Base-by-base conservation (phyloP, 2,113 vertebrate genomes). In the Atractosteus spatula region DNA sequence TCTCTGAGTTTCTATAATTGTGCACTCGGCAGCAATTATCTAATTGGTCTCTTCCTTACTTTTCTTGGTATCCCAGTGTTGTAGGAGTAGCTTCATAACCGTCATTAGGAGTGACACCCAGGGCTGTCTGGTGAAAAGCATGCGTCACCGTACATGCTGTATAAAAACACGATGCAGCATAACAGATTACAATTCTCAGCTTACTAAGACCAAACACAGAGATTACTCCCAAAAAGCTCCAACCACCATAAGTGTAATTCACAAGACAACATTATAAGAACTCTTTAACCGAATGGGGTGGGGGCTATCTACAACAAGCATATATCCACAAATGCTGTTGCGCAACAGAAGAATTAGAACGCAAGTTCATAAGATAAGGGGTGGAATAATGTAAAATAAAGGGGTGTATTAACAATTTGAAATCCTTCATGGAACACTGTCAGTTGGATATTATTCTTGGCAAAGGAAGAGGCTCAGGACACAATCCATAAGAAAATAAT, bases 401-500 rank as follows among this genome's bases (percentile, higher is more conserved):
- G 7, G 6, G 17, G 13, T 64, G 47, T 69, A n/a, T 51, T 74
- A 14, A 42, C 56, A 62, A n/a, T 17, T 41, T 12, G 44, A 64
- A 69, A 56, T 63, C 41, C 47, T 63, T 63, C 42, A 59, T 13
- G n/a, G 61, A 41, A 47, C 57, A 69, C 29, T 69, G 51, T 69
- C 67, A 65, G 56, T 69, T 69, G 67, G 7, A 7, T 59, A 55
- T 66, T 74, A 29, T 69, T 56, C 4, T 55, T 74, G 69, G 76
- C 74, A 69, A n/a, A 72, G 42, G 44, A 71, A 65, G 45, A 64
- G 65, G 29, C 64, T 41, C 51, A 62, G 47, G 56, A n/a, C 69
- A 62, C 56, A 3, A 64, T 6, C 3, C 43, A 63, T 44, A 55
- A 66, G 76, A 65, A 43, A 72, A 72, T 72, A 77, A 77, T 76